Evolutionary conservation across 1,140 invertebrate genomes (phyloP).

Genomic region (Halictus rubicundus): DNA sequence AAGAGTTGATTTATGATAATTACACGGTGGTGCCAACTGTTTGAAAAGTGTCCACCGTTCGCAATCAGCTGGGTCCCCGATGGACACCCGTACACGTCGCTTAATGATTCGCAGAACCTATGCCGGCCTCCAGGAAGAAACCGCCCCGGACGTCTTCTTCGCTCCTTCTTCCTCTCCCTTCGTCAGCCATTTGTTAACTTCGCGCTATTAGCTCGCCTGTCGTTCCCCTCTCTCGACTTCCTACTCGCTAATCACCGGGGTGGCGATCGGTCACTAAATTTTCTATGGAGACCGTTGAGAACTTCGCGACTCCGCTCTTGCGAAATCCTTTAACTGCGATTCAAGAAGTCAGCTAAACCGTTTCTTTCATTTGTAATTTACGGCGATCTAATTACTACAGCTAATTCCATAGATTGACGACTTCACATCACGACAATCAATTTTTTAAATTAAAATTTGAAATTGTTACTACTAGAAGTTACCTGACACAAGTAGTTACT

Average conservation of each 20-base stretch:
- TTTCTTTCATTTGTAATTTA: no score
- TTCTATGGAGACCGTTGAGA: not conserved
- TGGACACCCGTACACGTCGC: conserved; percentile 40
- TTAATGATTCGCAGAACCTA: conserved; percentile 72
- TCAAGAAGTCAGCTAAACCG: no score
- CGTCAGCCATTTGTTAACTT: not conserved
- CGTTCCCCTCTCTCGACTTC: not conserved
- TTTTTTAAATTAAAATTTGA: no score
- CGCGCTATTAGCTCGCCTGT: not conserved
- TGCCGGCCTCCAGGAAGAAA: conserved; percentile 25
- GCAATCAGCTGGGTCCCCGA: conserved; percentile 69
- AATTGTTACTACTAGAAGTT: no score
- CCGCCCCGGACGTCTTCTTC: conserved; percentile 26
- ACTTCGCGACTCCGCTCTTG: not conserved
- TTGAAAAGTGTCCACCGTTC: conserved; percentile 71
- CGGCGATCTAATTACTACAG: no score
- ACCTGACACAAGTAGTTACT: no score
- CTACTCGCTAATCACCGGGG: not conserved
- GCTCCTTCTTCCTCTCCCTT: conserved; percentile 5
- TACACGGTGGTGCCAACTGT: conserved; percentile 67
- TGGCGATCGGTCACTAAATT: not conserved
- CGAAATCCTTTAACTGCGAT: no score
- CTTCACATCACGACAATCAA: no score
- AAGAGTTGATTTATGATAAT: conserved; percentile 74
- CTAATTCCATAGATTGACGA: no score